A percentile compares a stretch with the other conserved stretches of the same genome.
Evolutionary conservation across 2,113 vertebrate species (phyloP).

Genomic region (Peucedramus taeniatus): DNA sequence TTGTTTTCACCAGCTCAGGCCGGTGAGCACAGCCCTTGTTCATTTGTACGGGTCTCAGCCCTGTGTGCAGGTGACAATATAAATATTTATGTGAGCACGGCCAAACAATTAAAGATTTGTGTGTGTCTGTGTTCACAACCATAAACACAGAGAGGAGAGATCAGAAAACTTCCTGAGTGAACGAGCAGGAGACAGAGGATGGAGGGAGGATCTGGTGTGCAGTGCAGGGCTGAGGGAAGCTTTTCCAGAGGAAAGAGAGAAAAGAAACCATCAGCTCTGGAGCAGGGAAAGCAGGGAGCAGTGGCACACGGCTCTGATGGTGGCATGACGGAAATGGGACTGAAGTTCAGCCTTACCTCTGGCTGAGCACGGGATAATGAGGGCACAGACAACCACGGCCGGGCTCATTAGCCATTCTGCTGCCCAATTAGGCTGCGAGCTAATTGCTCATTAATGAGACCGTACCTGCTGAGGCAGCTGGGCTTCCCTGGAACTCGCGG

Average conservation of each 20-base stretch:
- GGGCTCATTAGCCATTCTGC: constrained; percentile 65
- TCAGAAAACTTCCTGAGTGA: background rate
- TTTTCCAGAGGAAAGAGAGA: background rate
- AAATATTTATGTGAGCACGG: background rate
- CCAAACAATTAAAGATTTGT: background rate
- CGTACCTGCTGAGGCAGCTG: constrained; percentile 62
- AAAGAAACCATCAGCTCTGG: background rate
- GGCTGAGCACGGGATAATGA: constrained; percentile 58
- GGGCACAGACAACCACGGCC: constrained; percentile 14
- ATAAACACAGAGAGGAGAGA: background rate
- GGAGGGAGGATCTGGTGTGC: background rate
- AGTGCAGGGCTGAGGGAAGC: background rate
- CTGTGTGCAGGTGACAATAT: background rate
- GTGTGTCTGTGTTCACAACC: background rate
- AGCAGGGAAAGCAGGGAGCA: background rate
- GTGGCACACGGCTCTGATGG: background rate
- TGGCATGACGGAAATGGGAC: constrained; percentile 24
- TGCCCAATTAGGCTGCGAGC: constrained; percentile 68
- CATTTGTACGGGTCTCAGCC: background rate
- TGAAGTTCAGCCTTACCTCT: constrained; percentile 1
- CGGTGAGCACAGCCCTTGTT: background rate
- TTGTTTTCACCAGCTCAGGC: background rate
- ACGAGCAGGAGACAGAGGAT: background rate
- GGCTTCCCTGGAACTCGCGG: constrained; percentile 26
- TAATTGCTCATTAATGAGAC: constrained; percentile 69